These are phyloP conservation scores for Astur gentilis DNA, from an alignment of 2,113 vertebrate species.

Conservation along the genomic window DNA sequence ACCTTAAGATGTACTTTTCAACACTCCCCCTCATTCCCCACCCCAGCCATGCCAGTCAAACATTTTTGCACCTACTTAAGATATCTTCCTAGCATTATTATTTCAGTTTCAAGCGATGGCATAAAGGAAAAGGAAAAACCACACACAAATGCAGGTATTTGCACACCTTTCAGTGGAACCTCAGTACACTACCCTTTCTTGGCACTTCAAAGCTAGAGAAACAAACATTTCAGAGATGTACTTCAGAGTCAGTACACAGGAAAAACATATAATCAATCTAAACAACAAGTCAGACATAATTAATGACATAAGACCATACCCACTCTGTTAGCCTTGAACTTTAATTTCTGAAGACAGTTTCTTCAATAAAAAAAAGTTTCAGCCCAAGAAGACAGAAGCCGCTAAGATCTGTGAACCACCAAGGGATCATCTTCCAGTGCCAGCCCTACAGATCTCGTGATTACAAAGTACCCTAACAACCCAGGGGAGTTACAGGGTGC, in stretches of 20 bases:
- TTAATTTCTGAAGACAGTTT: not conserved
- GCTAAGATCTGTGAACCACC: not conserved
- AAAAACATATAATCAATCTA: not conserved
- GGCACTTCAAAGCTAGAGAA: not conserved
- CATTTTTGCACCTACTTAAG: not conserved
- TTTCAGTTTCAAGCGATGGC: not conserved
- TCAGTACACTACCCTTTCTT: not conserved
- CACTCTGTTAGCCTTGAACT: not conserved
- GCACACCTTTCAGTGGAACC: not conserved
- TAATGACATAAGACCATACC: not conserved
- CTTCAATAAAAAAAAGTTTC: not conserved
- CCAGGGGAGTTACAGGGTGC: not conserved
- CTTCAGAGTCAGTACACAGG: not conserved
- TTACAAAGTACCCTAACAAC: not conserved
- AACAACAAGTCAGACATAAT: not conserved
- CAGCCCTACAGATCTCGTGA: rapidly evolving
- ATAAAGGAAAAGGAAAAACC: not conserved
- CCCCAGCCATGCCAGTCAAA: not conserved
- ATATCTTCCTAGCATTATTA: not conserved
- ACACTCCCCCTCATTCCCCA: no score
- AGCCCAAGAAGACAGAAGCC: not conserved
- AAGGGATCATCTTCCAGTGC: not conserved
- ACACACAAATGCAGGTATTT: not conserved
- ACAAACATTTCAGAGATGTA: not conserved
- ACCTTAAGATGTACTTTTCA: not conserved